Conservation (phyloP, 2,888 invertebrate genomes). For the Meteorus colon region DNA sequence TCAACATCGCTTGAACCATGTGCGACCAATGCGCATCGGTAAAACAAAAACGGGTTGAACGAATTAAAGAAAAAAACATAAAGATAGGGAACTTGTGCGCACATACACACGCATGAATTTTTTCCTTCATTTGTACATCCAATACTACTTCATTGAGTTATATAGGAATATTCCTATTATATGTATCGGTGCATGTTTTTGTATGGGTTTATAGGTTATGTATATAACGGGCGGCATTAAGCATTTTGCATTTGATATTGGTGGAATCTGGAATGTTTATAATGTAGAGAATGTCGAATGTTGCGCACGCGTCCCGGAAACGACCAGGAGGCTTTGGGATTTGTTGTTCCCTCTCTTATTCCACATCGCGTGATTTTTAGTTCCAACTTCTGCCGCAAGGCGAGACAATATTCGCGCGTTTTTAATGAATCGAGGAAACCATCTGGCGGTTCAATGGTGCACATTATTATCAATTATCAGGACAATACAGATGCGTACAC, state of each 20-base stretch:
- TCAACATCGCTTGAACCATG: conserved; percentile 17
- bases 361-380: conserved; percentile 35
- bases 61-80: background rate
- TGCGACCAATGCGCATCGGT: conserved; percentile 18
- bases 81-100: background rate
- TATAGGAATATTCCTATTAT: too few species aligned
- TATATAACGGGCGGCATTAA: too few species aligned
- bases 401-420: background rate
- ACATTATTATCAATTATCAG: too few species aligned
- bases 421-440: background rate
- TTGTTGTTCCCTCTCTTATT: conserved; percentile 23
- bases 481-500: too few species aligned
- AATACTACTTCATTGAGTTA: too few species aligned
- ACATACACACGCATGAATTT: conserved; percentile 7
- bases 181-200: too few species aligned
- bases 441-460: background rate
- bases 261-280: background rate
- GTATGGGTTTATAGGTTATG: too few species aligned
- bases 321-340: conserved; percentile 5
- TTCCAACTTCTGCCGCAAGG: conserved; percentile 7
- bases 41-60: background rate
- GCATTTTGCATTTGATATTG: too few species aligned
- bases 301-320: background rate
- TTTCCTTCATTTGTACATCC: too few species aligned
- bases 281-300: background rate